These are phyloP conservation scores for Ptychoptera albimana DNA, from an alignment of 2,888 invertebrate species.

Conservation along the genomic window DNA sequence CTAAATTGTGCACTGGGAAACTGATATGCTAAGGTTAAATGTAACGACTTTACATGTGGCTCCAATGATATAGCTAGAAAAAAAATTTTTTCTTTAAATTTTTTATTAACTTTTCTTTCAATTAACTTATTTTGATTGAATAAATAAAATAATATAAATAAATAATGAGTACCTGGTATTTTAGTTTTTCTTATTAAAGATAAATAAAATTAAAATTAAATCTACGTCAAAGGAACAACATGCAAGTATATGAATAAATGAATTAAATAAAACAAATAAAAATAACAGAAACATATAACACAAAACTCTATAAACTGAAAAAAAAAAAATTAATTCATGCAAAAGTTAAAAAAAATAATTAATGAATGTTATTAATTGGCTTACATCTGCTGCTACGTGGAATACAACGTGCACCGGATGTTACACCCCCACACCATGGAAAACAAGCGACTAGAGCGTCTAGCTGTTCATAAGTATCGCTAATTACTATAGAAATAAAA, in stretches of 20 bases:
- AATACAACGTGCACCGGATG: constrained; percentile 42
- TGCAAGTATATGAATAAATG: too few species aligned
- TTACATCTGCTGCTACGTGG: constrained; percentile 47
- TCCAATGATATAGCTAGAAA: constrained; percentile 53
- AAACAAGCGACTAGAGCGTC: constrained; percentile 62
- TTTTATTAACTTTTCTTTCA: constrained; percentile 3
- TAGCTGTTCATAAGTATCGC: constrained; percentile 57
- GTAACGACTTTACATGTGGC: constrained; percentile 70
- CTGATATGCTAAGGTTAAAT: constrained; percentile 79
- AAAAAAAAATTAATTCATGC: constrained; percentile 1
- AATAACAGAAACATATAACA: constrained; percentile 7
- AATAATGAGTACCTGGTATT: background rate
- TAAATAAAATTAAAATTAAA: background rate
- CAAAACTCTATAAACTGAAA: constrained; percentile 5
- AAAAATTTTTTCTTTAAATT: constrained; percentile 6
- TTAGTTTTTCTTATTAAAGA: too few species aligned
- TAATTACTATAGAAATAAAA: constrained; percentile 21
- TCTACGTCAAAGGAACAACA: too few species aligned
- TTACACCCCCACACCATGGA: constrained; percentile 50
- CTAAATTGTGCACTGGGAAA: constrained; percentile 59
- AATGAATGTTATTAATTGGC: constrained; percentile 15
- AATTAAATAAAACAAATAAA: constrained; percentile 7
- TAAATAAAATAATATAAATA: constrained; percentile 12
- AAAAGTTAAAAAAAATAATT: background rate
- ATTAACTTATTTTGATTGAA: background rate